These are phyloP conservation scores for Cheilosia soror DNA, from an alignment of 2,888 invertebrate species.

Conservation along the genomic window DNA sequence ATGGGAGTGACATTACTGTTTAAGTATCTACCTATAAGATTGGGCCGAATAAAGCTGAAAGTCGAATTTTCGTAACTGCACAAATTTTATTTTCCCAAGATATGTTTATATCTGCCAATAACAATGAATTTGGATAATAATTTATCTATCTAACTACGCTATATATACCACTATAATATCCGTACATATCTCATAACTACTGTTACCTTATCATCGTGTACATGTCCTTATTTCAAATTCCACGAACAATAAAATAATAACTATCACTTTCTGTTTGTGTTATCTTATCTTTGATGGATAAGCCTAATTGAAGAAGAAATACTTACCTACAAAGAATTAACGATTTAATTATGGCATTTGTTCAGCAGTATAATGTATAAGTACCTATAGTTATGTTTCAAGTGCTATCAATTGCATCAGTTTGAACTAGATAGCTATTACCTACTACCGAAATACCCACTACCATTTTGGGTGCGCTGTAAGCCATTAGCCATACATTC, in stretches of 20 bases:
- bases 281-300: constrained; percentile 54
- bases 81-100: no score
- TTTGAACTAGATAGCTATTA: no score
- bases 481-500: no score
- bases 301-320: constrained; percentile 47
- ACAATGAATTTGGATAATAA: neutral
- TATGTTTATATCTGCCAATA: neutral
- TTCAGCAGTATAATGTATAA: neutral
- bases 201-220: constrained; percentile 19
- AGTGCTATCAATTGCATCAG: no score
- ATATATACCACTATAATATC: no score
- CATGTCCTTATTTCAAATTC: constrained; percentile 30
- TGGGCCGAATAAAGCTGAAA: no score
- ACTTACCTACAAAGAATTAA: constrained; percentile 37
- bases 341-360: constrained; percentile 52
- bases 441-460: no score
- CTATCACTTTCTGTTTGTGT: constrained; percentile 14
- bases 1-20: no score
- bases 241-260: constrained; percentile 28
- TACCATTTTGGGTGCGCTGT: no score
- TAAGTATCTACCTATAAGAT: no score
- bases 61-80: no score
- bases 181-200: neutral
- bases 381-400: neutral
- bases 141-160: neutral